Base-by-base conservation (phyloP, 2,888 invertebrate genomes). In the Holacanthella duospinosa region DNA sequence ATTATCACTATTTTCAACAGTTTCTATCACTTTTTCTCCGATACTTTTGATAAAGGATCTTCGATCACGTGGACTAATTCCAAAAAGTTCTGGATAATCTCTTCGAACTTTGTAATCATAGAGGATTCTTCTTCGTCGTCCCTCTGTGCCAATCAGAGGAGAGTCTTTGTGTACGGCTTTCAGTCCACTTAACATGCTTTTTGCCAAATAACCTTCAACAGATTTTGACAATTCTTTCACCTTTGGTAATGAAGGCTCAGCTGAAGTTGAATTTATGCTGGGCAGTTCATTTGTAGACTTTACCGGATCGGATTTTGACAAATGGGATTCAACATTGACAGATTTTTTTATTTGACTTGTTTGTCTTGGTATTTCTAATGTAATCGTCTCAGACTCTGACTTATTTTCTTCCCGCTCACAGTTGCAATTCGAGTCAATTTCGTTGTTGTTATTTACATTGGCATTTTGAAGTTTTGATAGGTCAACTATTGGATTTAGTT, bases 31-130 rank as follows among this genome's bases (percentile, higher is more conserved):
- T 21, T 48, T 21, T 21, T 9, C 19, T 48, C 19, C 48, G 4
- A 48, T n/a, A 21, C 48, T 48, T 59, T 53, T 64, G 56, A 36
- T 68, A 62, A 12, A 72, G 19, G 68, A 65, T 43, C 72, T 54
- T 12, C 72, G 44, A 60, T 72, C 72, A 54, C 68, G 65, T 16
- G 72, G 72, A 6, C 68, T 72, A 27, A 72, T 72, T 12, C 72
- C 72, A 60, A 72, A 72, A 27, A 72, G 48, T 64, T 72, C 72
- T 0, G 72, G 72, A 53, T 72, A 72, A 55, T 72, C 71, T 53
- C 68, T 61, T 16, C 66, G 65, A 2, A 72, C 60, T 60, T 70
- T 71, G 62, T 67, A 67, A 55, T 72, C 72, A 36, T 65, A 66
- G 4, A 70, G 60, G 24, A 72, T 61, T 16, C 72, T 53, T 2